A percentile compares a stretch with the other conserved stretches of the same genome.
These are phyloP conservation scores for Hyppa rectilinea DNA, from an alignment of 2,888 invertebrate species.

Conservation along the genomic window DNA sequence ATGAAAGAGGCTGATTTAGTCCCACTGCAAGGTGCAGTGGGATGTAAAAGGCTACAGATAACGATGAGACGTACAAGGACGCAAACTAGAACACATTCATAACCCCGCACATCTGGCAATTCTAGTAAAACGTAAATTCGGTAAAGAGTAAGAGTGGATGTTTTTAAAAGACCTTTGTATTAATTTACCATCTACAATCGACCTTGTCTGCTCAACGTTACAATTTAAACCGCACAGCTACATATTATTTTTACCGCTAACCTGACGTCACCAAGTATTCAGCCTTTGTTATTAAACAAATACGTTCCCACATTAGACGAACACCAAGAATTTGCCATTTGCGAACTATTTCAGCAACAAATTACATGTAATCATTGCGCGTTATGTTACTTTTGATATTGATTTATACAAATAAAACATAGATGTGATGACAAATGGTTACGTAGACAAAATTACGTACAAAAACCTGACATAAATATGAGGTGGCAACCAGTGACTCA, in stretches of 20 bases:
- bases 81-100: not conserved
- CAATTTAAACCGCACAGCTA: conserved; percentile 46
- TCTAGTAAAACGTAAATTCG: not conserved
- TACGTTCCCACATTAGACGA: conserved; percentile 71
- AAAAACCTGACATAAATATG: no score
- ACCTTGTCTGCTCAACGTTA: conserved; percentile 44
- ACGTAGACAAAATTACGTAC: no score
- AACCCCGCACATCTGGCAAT: not conserved
- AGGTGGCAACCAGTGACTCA: no score
- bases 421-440: no score
- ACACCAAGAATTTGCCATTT: conserved; percentile 58
- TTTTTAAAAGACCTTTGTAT: conserved; percentile 23
- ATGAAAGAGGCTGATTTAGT: not conserved
- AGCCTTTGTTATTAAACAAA: conserved; percentile 73
- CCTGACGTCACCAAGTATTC: conserved; percentile 70
- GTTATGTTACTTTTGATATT: conserved; percentile 20
- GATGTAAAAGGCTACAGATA: not conserved
- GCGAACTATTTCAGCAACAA: conserved; percentile 54
- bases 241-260: conserved; percentile 68
- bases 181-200: conserved; percentile 36
- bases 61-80: not conserved
- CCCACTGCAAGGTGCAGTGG: not conserved
- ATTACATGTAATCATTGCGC: conserved; percentile 26
- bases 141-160: not conserved
- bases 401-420: no score